Conservation (phyloP, 2,888 invertebrate genomes). For the Lochmaea capreae region DNA sequence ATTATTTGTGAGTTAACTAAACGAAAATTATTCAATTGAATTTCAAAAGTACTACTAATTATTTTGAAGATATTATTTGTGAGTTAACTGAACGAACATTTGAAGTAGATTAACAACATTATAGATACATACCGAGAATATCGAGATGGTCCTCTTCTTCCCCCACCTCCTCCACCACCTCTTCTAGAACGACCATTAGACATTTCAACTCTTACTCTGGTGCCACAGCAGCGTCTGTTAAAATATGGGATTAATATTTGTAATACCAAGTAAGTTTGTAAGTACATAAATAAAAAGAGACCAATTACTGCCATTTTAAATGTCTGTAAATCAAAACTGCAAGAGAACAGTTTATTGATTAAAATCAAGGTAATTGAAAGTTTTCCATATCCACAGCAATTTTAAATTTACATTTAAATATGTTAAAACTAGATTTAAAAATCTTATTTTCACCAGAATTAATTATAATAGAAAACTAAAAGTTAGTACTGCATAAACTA, state of each 20-base stretch:
- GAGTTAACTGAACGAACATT: conserved; percentile 29
- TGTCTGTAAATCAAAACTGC: no score
- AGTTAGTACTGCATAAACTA: no score
- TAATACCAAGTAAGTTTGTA: no score
- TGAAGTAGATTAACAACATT: not conserved
- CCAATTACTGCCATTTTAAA: no score
- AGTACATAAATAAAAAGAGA: no score
- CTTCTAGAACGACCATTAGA: conserved; percentile 86
- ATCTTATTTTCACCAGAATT: no score
- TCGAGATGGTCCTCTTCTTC: conserved; percentile 61
- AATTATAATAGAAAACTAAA: no score
- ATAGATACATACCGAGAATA: conserved; percentile 60
- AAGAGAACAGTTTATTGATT: no score
- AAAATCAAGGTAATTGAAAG: no score
- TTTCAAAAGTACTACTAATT: not conserved
- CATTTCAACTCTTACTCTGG: conserved; percentile 92
- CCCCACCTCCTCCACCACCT: conserved; percentile 65
- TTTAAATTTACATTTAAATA: no score
- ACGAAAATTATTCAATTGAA: not conserved
- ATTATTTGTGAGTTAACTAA: conserved; percentile 30
- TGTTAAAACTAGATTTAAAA: no score
- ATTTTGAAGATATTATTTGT: conserved; percentile 1
- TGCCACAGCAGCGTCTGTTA: conserved; percentile 85
- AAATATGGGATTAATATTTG: not conserved
- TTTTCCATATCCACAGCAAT: no score